Percentiles rank a stretch among this genome's conserved stretches.
Evolutionary conservation across 2,888 invertebrate genomes (phyloP).

Genomic region (Neria commutata): DNA sequence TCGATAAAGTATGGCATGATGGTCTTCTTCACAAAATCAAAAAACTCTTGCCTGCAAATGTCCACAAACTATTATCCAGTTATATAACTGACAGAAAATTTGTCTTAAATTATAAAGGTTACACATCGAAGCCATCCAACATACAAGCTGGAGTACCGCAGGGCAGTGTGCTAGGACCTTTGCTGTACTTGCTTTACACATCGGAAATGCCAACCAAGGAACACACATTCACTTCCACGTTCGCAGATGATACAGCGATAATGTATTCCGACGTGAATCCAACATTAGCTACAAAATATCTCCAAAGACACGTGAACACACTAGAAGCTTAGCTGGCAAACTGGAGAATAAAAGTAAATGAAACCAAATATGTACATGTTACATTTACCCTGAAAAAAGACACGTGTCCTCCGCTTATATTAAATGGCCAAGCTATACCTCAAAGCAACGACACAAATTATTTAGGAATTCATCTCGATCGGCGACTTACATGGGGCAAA

Average conservation of each 20-base stretch:
- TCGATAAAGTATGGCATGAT: slow-evolving; percentile 10
- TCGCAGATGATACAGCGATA: neutral
- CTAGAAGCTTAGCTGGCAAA: too few relatives aligned
- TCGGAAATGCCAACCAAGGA: neutral
- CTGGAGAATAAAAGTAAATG: too few relatives aligned
- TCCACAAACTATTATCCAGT: neutral
- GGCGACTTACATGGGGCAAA: too few relatives aligned
- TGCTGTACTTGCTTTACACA: neutral
- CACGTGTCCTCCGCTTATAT: too few relatives aligned
- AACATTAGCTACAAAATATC: too few relatives aligned
- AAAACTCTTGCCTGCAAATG: neutral
- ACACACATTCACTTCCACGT: neutral
- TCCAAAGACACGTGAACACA: too few relatives aligned
- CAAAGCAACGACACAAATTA: too few relatives aligned
- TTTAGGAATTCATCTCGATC: too few relatives aligned
- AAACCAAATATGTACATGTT: too few relatives aligned
- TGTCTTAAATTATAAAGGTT: neutral
- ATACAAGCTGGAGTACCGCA: neutral
- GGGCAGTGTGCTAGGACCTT: neutral
- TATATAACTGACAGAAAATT: neutral
- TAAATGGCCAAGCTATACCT: too few relatives aligned
- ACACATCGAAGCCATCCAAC: neutral
- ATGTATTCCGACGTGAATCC: neutral
- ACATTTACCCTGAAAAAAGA: too few relatives aligned
- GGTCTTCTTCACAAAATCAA: slow-evolving; percentile 1